Percentiles rank a stretch among this genome's conserved stretches.
Evolutionary conservation across 2,888 invertebrate genomes (phyloP).

Genomic region (Podotricha telesiphe): DNA sequence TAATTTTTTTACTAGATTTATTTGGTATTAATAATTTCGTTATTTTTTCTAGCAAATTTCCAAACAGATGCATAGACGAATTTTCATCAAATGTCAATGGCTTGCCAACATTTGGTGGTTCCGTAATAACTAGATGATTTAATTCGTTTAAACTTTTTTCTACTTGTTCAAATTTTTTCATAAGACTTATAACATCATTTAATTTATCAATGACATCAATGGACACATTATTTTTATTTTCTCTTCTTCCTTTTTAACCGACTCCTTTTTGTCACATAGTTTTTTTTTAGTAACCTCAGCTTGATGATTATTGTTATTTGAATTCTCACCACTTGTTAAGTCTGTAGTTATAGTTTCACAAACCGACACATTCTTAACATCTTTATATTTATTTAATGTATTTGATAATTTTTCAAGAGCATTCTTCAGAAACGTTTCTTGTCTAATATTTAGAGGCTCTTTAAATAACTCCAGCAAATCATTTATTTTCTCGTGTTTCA

Average conservation of each 20-base stretch:
- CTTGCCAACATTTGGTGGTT: constrained; percentile 13
- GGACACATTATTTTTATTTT: constrained; percentile 44
- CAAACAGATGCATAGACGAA: constrained; percentile 60
- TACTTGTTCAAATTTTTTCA: constrained; percentile 64
- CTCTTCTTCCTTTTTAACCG: constrained; percentile 27
- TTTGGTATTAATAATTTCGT: constrained; percentile 66
- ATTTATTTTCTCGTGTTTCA: constrained; percentile 71
- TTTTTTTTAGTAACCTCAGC: constrained; percentile 26
- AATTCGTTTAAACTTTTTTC: constrained; percentile 54
- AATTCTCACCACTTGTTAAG: constrained; percentile 42
- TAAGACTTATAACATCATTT: constrained; percentile 61
- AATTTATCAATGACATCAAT: constrained; percentile 60
- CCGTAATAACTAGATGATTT: constrained; percentile 44
- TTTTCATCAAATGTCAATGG: constrained; percentile 28
- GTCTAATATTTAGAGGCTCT: constrained; percentile 69
- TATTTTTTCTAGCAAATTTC: constrained; percentile 64
- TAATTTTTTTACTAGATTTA: constrained; percentile 54
- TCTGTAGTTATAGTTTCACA: constrained; percentile 61
- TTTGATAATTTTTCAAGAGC: constrained; percentile 67
- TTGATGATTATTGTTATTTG: constrained; percentile 33
- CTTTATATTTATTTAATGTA: constrained; percentile 61
- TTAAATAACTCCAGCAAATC: constrained; percentile 72
- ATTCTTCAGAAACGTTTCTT: constrained; percentile 69
- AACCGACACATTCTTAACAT: constrained; percentile 60
- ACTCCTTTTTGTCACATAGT: constrained; percentile 33